Base-by-base conservation (phyloP, 2,888 invertebrate genomes). In the Drosophila pseudotakahashii region DNA sequence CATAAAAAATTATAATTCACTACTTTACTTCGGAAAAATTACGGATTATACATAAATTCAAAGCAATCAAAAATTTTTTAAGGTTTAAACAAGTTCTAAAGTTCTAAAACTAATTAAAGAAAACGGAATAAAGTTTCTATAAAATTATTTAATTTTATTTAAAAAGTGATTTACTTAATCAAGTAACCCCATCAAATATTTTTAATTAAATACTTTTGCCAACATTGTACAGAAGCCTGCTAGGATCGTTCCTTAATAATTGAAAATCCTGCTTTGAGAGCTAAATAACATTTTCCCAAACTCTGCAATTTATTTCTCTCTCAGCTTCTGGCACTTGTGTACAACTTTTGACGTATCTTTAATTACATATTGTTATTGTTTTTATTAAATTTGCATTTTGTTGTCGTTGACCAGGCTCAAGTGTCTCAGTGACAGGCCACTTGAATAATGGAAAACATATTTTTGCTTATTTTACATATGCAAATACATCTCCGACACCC, bases 341-440 rank as follows among this genome's bases (percentile, higher is more conserved):
- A 16, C 34, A 41, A 30, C 14, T 39, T 61, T 55, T 60, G 54
- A 71, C 44, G 48, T 54, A 30, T 37, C 53, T 52, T 71, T 68
- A 82, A 82, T 79, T 75, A 67, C 52, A 54, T 47, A 62, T 48
- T 54, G 54, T 72, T 53, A 69, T 69, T 68, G 62, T 69, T 74
- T 64, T 71, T 58, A 64, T 66, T 64, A 55, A 59, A 68, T 68
- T 75, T 70, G 34, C 39, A 34, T 54, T 51, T 39, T 45, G 30
- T 50, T 60, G 54, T 61, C 39, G 23, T 62, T 62, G 54, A 41
- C 58, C 60, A 47, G 58, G 41, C 51, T 68, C 51, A 66, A 81
- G 73, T 61, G 70, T 47, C 68, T 60, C 54, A 48, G 53, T 54
- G 76, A 69, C 68, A 67, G 48, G 45, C 42, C 71, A 61, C 64